A percentile compares a stretch with the other conserved stretches of the same genome.
Conservation (phyloP, 2,888 invertebrate species). For the Nowickia ferox region DNA sequence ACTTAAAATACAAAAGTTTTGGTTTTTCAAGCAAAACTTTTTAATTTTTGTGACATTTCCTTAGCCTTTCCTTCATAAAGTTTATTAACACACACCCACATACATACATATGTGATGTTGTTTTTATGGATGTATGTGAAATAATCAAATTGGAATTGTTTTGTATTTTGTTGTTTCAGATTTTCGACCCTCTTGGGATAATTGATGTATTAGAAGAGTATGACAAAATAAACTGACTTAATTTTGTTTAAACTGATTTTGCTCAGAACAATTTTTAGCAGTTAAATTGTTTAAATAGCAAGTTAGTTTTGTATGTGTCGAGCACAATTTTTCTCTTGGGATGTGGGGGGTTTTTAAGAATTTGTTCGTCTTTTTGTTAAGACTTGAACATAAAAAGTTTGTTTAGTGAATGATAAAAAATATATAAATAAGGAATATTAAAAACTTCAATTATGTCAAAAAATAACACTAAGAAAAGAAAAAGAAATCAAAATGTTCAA, state of each 20-base stretch:
- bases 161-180: not conserved
- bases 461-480: no score
- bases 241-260: conserved; percentile 40
- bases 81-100: not conserved
- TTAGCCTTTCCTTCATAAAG: conserved; percentile 38
- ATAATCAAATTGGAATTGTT: conserved; percentile 52
- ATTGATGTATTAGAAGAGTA: not conserved
- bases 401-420: not conserved
- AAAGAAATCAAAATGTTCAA: no score
- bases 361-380: not conserved
- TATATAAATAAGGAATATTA: not conserved
- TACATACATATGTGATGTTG: not conserved
- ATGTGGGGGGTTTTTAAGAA: not conserved
- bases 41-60: conserved; percentile 64
- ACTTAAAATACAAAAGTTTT: conserved; percentile 60
- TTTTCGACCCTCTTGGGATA: conserved; percentile 35
- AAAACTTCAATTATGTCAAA: no score
- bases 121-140: conserved; percentile 9
- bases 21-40: conserved; percentile 59
- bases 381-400: not conserved
- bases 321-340: not conserved
- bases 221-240: conserved; percentile 8
- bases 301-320: not conserved
- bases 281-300: conserved; percentile 36
- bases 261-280: conserved; percentile 14